Evolutionary conservation across 2,113 vertebrate genomes (phyloP), one percentile per base, ranked within the genome.

Genomic region (Oreochromis aureus): DNA sequence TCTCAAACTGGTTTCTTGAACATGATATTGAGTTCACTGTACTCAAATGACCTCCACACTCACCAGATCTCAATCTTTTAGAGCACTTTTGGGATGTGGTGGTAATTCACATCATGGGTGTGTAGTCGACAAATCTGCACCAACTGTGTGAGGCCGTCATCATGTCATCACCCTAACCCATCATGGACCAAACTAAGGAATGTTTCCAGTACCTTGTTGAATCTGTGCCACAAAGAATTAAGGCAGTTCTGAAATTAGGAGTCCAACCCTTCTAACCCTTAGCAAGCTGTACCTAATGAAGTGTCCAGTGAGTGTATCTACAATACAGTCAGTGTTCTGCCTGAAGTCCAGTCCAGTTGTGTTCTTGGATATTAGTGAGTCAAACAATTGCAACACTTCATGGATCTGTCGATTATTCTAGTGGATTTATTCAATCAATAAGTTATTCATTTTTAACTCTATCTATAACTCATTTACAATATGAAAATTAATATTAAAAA

Each of bases 121-220:
- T 46, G 22, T 27, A 73, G 22, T 27, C 1, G 9, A 73, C 69
- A 73, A 46, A 46, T 73, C 39, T 48, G 69, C 69, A 19, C 59
- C 30, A 63, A 63, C 59, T 63, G 16, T 63, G 59, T 63, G 59
- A 63, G 30, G 44, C 0, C 22, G 48, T 76, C 41, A 18, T 46
- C 0, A 0, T 19, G 0, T 30, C 69, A 30, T 48, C 22, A 18
- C 41, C 32, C 3, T 63, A 63, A 63, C 16, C 59, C 0, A 73
- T 18, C 22, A 30, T 48, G 24, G 71, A 76, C 44, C 44, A 32
- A 78, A 78, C 44, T 51, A 30, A 78, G 27, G 44, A 78, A 32
- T 78, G 16, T 51, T 78, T 78, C 44, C 44, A 78, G 63, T 48
- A 51, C 24, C 44, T 76, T 51, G 24, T 76, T 76, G 24, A 48